Evolutionary conservation across 2,113 vertebrate species (phyloP).

Genomic region (Limanda limanda): DNA sequence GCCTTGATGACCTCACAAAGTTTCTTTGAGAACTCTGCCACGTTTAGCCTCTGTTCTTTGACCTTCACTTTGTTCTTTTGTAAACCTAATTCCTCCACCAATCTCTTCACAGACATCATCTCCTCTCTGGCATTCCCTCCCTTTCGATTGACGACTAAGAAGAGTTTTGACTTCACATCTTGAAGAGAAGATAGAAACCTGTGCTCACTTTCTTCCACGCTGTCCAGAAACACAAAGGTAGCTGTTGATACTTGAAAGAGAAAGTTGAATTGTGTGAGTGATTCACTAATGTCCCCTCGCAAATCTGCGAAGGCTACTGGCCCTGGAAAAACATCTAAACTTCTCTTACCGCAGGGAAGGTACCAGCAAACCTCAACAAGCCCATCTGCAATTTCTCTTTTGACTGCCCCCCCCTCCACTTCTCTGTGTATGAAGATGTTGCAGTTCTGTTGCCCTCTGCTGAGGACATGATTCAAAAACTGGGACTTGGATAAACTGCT

Average conservation of each 20-base stretch:
- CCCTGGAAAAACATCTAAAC: conserved; percentile 53
- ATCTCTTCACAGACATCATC: conserved; percentile 6
- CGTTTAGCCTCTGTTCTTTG: conserved; percentile 3
- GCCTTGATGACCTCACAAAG: conserved; percentile 30
- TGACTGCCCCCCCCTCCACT: too few relatives aligned
- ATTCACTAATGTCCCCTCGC: conserved; percentile 67
- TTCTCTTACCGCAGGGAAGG: conserved; percentile 66
- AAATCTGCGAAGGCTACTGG: conserved; percentile 77
- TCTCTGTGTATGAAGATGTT: too few relatives aligned
- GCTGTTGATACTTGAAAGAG: conserved; percentile 78
- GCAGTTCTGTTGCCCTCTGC: too few relatives aligned
- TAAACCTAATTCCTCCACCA: conserved; percentile 26
- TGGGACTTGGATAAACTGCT: too few relatives aligned
- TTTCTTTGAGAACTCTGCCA: conserved; percentile 35
- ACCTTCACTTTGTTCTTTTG: conserved; percentile 4
- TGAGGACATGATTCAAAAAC: too few relatives aligned
- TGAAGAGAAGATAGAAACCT: conserved; percentile 53
- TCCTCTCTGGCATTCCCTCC: background rate
- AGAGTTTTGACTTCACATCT: conserved; percentile 39
- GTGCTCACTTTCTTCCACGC: conserved; percentile 68
- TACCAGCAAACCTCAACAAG: too few relatives aligned
- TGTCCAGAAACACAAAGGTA: conserved; percentile 79
- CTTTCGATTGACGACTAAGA: conserved; percentile 49
- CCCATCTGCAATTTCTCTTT: too few relatives aligned
- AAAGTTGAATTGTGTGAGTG: conserved; percentile 73